Percentiles rank a stretch among this genome's conserved stretches.
Conservation (phyloP, 2,888 invertebrate genomes). For the Liopterus haemorrhoidalis region DNA sequence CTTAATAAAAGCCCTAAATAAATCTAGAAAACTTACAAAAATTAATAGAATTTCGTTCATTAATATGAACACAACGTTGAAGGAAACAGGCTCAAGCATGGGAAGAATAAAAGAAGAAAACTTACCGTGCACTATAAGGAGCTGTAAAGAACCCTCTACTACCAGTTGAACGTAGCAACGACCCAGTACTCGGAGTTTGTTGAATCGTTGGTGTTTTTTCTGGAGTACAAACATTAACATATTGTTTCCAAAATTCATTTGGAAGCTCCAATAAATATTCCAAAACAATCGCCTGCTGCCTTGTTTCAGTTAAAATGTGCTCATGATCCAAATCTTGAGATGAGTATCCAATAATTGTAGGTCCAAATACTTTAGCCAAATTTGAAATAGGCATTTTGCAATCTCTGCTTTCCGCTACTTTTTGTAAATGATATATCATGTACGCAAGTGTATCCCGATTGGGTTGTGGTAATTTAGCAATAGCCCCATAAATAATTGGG, state of each 20-base stretch:
- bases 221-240: slow-evolving; percentile 51
- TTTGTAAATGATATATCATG: slow-evolving; percentile 80
- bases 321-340: slow-evolving; percentile 64
- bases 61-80: no score
- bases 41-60: no score
- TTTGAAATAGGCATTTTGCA: slow-evolving; percentile 90
- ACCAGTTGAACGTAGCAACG: slow-evolving; percentile 35
- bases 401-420: slow-evolving; percentile 73
- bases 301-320: slow-evolving; percentile 71
- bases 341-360: slow-evolving; percentile 88
- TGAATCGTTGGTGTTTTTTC: slow-evolving; percentile 35
- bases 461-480: slow-evolving; percentile 80
- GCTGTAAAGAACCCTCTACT: slow-evolving; percentile 30
- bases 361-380: slow-evolving; percentile 87
- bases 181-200: slow-evolving; percentile 45
- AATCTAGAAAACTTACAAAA: no score
- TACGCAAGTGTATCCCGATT: slow-evolving; percentile 94
- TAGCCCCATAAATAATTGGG: slow-evolving; percentile 64
- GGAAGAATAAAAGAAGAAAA: background rate
- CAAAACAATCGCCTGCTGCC: slow-evolving; percentile 67
- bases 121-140: slow-evolving; percentile 27
- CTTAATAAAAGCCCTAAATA: no score
- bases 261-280: slow-evolving; percentile 64
- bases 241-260: slow-evolving; percentile 69
- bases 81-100: no score